phyloP scores from a whole-genome alignment of 2,888 invertebrate species.

The Panopea generosa region DNA sequence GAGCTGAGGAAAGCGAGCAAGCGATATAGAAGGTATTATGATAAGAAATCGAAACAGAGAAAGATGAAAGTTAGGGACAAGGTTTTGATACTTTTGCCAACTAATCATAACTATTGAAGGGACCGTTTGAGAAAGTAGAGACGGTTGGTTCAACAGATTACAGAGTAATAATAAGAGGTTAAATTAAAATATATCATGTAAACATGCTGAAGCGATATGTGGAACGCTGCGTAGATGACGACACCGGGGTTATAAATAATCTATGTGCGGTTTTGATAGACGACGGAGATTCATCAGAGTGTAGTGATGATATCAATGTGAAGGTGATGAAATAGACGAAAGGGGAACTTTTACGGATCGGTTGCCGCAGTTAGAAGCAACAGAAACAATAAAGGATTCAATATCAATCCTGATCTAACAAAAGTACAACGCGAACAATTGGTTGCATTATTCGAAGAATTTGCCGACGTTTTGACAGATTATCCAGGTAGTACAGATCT shows the following conservation, averaged over 20 bases:
- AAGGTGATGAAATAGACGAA: background rate
- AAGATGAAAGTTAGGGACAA: constrained; percentile 39
- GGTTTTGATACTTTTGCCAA: constrained; percentile 57
- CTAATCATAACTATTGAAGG: constrained; percentile 53
- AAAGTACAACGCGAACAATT: constrained; percentile 3
- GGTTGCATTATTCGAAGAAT: constrained; percentile 11
- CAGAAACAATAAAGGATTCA: background rate
- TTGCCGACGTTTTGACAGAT: constrained; percentile 27
- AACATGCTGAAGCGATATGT: constrained; percentile 37
- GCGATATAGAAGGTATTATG: constrained; percentile 39
- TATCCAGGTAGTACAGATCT: constrained; percentile 25
- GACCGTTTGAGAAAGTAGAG: constrained; percentile 31
- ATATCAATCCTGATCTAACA: background rate
- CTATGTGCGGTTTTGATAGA: background rate
- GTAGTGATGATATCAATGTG: background rate
- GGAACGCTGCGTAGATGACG: background rate
- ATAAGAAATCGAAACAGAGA: constrained; percentile 31
- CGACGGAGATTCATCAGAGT: too few species aligned
- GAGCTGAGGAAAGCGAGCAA: constrained; percentile 9
- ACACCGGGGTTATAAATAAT: background rate
- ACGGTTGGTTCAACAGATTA: constrained; percentile 27
- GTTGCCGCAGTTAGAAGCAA: background rate
- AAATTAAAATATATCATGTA: constrained; percentile 28
- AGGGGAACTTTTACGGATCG: background rate
- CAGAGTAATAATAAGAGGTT: constrained; percentile 28